Conservation (phyloP, 1,140 invertebrate species). For the Drosophila pseudoobscura region DNA sequence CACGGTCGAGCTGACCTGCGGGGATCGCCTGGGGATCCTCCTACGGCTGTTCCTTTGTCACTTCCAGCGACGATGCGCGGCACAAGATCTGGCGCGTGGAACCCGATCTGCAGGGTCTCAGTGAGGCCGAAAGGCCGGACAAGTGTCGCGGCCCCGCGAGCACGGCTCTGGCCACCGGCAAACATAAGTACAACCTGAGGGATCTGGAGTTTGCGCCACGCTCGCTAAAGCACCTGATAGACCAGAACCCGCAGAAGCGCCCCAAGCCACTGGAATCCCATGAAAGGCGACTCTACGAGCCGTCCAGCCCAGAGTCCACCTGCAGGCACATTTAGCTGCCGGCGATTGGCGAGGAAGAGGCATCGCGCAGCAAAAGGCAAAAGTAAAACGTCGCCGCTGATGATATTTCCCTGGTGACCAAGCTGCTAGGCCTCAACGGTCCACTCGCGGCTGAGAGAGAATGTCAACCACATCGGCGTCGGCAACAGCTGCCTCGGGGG, state of each 20-base stretch:
- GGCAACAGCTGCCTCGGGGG: not conserved
- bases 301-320: conserved; percentile 29
- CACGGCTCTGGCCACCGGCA: conserved; percentile 27
- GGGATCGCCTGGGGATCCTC: conserved; percentile 88
- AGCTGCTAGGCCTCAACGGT: conserved; percentile 10
- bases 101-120: conserved; percentile 83
- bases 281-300: conserved; percentile 65
- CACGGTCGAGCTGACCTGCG: conserved; percentile 92
- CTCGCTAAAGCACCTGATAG: conserved; percentile 83
- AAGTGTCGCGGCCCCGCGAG: conserved; percentile 85
- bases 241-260: conserved; percentile 79
- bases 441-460: conserved; percentile 66
- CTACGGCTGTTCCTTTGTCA: conserved; percentile 87
- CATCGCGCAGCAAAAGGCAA: conserved; percentile 36
- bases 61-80: conserved; percentile 91
- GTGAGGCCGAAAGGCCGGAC: conserved; percentile 83
- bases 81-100: conserved; percentile 90
- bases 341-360: conserved; percentile 55
- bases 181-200: conserved; percentile 81
- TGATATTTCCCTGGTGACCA: conserved; percentile 40
- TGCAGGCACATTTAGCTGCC: conserved; percentile 39
- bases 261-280: conserved; percentile 79
- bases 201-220: conserved; percentile 84
- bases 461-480: conserved; percentile 55
- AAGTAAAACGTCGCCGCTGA: conserved; percentile 64